Percentiles rank a stretch among this genome's conserved stretches.
phyloP scores from a whole-genome alignment of 2,888 invertebrate genomes.

The Ganaspis brasiliensis region DNA sequence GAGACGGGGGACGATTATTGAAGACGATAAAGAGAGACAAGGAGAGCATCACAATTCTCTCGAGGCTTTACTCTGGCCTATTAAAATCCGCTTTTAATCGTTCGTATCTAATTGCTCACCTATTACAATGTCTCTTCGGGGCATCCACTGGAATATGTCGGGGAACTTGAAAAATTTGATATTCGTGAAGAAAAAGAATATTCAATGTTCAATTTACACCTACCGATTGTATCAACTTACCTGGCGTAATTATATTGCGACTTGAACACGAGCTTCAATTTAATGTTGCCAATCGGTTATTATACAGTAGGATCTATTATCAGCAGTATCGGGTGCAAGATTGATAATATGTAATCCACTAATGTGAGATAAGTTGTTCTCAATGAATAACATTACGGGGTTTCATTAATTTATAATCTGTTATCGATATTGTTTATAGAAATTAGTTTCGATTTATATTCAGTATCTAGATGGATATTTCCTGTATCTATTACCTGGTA shows the following conservation, averaged over 20 bases:
- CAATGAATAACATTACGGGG: constrained; percentile 9
- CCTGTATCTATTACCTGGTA: no score
- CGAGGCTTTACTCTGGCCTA: constrained; percentile 70
- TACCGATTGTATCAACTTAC: constrained; percentile 9
- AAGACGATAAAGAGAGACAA: constrained; percentile 59
- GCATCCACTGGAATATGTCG: constrained; percentile 62
- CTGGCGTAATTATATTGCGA: constrained; percentile 27
- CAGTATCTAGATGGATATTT: no score
- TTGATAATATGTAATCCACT: constrained; percentile 21
- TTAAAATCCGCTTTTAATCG: constrained; percentile 78
- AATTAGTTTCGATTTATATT: constrained; percentile 32
- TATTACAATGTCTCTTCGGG: constrained; percentile 74
- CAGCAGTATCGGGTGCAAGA: not conserved
- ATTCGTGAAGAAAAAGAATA: constrained; percentile 11
- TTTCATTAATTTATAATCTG: constrained; percentile 15
- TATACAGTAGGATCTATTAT: constrained; percentile 35
- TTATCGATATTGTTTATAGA: constrained; percentile 33
- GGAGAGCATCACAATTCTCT: constrained; percentile 60
- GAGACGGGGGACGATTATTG: constrained; percentile 43
- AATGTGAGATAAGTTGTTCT: constrained; percentile 25
- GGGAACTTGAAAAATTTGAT: constrained; percentile 52
- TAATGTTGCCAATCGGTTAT: constrained; percentile 22
- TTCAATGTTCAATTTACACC: constrained; percentile 20
- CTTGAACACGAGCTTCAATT: constrained; percentile 31
- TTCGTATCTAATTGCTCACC: constrained; percentile 73